Evolutionary conservation across 30 jellyfish, hydroid and myxozoan genomes (phyloP).

Genomic region (Chrysaora quinquecirrha): DNA sequence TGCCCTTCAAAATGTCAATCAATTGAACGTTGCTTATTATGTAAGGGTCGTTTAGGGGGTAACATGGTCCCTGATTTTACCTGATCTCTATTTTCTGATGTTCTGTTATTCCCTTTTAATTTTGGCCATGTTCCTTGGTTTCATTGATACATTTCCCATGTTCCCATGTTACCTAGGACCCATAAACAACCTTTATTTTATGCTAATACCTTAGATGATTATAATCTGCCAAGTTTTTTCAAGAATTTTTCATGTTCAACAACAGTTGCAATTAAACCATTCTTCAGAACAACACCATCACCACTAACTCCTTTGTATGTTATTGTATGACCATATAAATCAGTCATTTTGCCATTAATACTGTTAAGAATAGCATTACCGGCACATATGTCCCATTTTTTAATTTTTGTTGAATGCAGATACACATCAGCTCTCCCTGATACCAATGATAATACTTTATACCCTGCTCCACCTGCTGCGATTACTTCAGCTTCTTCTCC

Average conservation of each 20-base stretch:
- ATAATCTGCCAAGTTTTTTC: constrained; percentile 5
- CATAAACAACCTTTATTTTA: too few relatives aligned
- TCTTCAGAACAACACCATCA: constrained; percentile 27
- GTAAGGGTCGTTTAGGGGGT: too few relatives aligned
- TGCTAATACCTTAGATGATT: too few relatives aligned
- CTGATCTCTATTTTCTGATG: too few relatives aligned
- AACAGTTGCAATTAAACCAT: constrained; percentile 79
- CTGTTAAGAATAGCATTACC: constrained; percentile 79
- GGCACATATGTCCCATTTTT: constrained; percentile 96
- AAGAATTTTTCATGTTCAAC: constrained; percentile 49
- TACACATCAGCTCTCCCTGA: constrained; percentile 66
- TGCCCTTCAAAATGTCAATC: too few relatives aligned
- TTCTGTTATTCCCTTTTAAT: too few relatives aligned
- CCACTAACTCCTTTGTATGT: constrained; percentile 59
- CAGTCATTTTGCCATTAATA: constrained; percentile 81
- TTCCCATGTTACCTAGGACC: too few relatives aligned
- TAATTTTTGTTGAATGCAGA: constrained; percentile 78
- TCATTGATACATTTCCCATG: too few relatives aligned
- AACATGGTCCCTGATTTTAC: too few relatives aligned
- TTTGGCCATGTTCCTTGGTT: too few relatives aligned
- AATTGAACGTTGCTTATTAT: too few relatives aligned
- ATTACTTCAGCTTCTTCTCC: constrained; percentile 53
- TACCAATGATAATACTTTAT: constrained; percentile 68
- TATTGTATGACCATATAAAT: constrained; percentile 58
- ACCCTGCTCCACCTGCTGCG: constrained; percentile 98